Conservation (phyloP, 2,888 invertebrate genomes). For the Mesorhabditis spiculigera region DNA sequence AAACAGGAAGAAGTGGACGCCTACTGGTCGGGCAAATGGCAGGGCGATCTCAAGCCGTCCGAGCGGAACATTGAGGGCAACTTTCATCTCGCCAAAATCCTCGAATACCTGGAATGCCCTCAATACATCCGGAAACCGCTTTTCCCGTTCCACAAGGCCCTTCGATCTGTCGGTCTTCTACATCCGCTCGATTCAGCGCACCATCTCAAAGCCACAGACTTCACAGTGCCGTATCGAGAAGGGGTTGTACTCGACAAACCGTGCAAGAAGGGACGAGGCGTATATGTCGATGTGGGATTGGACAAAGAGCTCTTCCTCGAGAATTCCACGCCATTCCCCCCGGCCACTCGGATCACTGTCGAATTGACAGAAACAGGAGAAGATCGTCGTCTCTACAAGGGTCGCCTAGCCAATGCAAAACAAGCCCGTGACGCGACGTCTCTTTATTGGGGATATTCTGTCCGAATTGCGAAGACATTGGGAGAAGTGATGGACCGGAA, state of each 20-base stretch:
- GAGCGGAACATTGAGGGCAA: slow-evolving; percentile 47
- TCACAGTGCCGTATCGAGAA: slow-evolving; percentile 73
- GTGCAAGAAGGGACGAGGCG: slow-evolving; percentile 58
- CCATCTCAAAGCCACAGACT: slow-evolving; percentile 80
- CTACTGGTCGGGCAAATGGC: slow-evolving; percentile 49
- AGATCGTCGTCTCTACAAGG: slow-evolving; percentile 70
- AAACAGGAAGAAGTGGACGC: slow-evolving; percentile 38
- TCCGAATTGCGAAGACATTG: slow-evolving; percentile 72
- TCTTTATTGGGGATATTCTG: slow-evolving; percentile 92
- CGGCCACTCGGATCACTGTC: slow-evolving; percentile 83
- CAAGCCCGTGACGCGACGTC: slow-evolving; percentile 77
- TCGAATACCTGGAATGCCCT: slow-evolving; percentile 84
- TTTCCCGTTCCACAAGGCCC: slow-evolving; percentile 86
- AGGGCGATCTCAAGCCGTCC: slow-evolving; percentile 32
- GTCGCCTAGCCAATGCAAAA: slow-evolving; percentile 76
- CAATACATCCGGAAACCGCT: slow-evolving; percentile 90
- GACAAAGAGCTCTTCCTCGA: slow-evolving; percentile 31
- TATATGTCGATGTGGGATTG: slow-evolving; percentile 62
- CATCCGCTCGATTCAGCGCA: slow-evolving; percentile 94
- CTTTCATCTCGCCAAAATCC: slow-evolving; percentile 80
- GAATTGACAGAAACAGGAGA: slow-evolving; percentile 36
- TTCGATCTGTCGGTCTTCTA: slow-evolving; percentile 65
- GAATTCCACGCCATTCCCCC: slow-evolving; percentile 65
- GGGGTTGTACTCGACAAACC: slow-evolving; percentile 62
- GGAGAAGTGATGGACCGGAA: slow-evolving; percentile 52